Base-by-base conservation (phyloP, 2,888 invertebrate genomes). In the Lapara coniferarum region DNA sequence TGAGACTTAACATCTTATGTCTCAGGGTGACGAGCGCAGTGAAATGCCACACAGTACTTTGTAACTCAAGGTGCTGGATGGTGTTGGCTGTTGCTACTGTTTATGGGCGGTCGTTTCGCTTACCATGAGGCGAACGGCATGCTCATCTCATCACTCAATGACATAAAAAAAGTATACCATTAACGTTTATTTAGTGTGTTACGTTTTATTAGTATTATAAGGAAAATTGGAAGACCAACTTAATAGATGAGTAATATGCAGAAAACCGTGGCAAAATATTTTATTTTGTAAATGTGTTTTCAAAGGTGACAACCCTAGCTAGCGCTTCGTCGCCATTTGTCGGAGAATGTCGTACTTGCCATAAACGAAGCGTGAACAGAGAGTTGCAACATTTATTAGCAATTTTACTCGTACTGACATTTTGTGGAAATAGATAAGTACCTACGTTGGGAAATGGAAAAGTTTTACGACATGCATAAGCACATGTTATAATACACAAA, bases 331-430 rank as follows among this genome's bases (percentile, higher is more conserved):
- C 68, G 71, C 67, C 67, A 66, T 72, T 57, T 66, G 69, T 71
- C 71, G 44, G 70, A 68, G 76, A 79, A 82, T 79, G 77, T 70
- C 69, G 78, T 74, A 63, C 69, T 73, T 68, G 51, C 80, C 78
- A 71, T 81, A 78, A 76, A 74, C 69, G 78, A 78, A 58, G 75
- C 77, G 71, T 75, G 73, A 77, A 73, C 70, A 73, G 37, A 66
- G 73, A 67, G 53, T 66, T 70, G 73, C 72, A 69, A 73, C 71
- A 73, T 73, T 49, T 46, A 73, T 73, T 49, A 19, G 13, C 58
- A 57, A 68, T 68, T 68, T 58, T 30, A 68, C 52, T 37, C 13
- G 8, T 44, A 57, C n/a, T 53, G 46, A 63, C 10, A 30, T 16
- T 51, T 68, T 55, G 51, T 46, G 16, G 37, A 12, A 49, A 16